phyloP scores from a whole-genome alignment of 1,140 invertebrate species.

The Drosophila parabipectinata region DNA sequence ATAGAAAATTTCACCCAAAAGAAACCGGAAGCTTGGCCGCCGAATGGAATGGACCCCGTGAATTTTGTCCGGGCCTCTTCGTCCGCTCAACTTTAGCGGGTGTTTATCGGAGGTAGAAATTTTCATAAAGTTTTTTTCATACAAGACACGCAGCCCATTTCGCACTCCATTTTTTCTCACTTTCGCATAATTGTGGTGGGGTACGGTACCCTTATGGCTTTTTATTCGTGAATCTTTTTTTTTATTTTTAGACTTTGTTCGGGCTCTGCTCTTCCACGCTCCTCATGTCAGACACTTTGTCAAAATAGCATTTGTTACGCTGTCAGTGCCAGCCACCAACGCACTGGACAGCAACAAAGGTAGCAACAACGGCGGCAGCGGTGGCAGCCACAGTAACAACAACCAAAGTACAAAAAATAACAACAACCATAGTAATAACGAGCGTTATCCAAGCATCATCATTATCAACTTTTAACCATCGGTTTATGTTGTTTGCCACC shows the following conservation, averaged over 20 bases:
- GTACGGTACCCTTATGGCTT: slow-evolving; percentile 24
- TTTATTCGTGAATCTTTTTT: slow-evolving; percentile 20
- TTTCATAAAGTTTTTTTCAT: slow-evolving; percentile 49
- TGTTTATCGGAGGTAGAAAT: slow-evolving; percentile 68
- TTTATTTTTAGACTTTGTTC: slow-evolving; percentile 13
- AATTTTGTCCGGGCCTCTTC: slow-evolving; percentile 21
- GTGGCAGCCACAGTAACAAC: slow-evolving; percentile 29
- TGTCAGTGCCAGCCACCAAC: slow-evolving; percentile 79
- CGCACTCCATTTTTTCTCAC: slow-evolving; percentile 71
- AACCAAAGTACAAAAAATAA: slow-evolving; percentile 25
- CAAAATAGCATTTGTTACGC: slow-evolving; percentile 82
- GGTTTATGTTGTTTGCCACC: slow-evolving; percentile 81
- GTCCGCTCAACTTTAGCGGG: slow-evolving; percentile 43
- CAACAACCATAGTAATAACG: slow-evolving; percentile 72
- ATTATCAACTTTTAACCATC: slow-evolving; percentile 83
- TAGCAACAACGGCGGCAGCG: slow-evolving; percentile 22
- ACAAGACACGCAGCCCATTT: slow-evolving; percentile 61
- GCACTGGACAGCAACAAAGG: slow-evolving; percentile 70
- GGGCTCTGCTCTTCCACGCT: slow-evolving; percentile 67
- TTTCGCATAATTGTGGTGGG: slow-evolving; percentile 67
- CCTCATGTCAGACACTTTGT: slow-evolving; percentile 82
- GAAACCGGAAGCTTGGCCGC: slow-evolving; percentile 72
- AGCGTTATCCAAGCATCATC: slow-evolving; percentile 81
- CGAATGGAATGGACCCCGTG: slow-evolving; percentile 65
- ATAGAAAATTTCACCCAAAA: slow-evolving; percentile 80